phyloP scores from a whole-genome alignment of 2,113 vertebrate species.

The Pelodiscus sinensis region DNA sequence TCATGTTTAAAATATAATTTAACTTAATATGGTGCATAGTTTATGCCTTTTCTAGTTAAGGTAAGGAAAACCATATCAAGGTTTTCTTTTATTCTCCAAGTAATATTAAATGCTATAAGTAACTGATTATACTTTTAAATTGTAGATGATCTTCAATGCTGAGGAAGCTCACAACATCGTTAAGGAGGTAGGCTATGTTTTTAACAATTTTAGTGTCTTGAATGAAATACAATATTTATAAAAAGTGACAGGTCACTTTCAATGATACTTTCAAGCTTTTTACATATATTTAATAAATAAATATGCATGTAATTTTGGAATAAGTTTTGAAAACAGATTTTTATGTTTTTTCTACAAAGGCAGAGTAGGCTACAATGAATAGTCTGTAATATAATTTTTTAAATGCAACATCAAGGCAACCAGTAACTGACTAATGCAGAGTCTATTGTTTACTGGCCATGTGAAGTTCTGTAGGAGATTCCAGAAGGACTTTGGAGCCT shows the following conservation, averaged over 20 bases:
- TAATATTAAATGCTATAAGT: background rate
- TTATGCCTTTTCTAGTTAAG: fast-evolving
- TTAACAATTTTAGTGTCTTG: background rate
- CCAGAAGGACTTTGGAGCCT: background rate
- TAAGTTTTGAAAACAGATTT: background rate
- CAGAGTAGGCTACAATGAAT: background rate
- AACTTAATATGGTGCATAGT: fast-evolving
- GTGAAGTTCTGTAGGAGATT: background rate
- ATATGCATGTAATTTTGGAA: background rate
- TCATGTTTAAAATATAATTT: background rate
- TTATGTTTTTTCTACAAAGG: background rate
- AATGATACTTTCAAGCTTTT: background rate
- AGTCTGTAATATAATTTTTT: background rate
- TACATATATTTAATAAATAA: background rate
- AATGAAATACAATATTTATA: background rate
- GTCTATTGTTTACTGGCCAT: background rate
- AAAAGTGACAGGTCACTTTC: background rate
- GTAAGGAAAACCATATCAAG: background rate
- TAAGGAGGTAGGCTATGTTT: conserved; percentile 76
- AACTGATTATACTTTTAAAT: background rate
- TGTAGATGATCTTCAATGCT: conserved; percentile 79
- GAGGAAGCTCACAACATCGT: conserved; percentile 82
- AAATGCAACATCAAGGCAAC: background rate
- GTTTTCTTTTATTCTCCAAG: background rate
- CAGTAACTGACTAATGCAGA: background rate